Evolutionary conservation across 2,797 vertebrate species (phyloP).

Genomic region (Nannoperca australis): DNA sequence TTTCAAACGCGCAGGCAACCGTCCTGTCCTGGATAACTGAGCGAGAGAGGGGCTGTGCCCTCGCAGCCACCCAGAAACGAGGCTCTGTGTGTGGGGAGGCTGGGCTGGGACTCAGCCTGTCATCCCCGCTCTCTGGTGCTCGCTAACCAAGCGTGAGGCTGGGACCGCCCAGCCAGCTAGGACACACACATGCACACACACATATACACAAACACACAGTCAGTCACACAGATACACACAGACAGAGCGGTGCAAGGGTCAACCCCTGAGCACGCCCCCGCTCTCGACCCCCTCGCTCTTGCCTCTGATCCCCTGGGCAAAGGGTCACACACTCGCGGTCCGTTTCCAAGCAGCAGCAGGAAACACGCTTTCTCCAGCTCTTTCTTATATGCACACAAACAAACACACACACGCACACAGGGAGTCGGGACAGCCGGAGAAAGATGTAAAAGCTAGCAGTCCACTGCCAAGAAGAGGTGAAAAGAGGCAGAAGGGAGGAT

Average conservation of each 20-base stretch:
- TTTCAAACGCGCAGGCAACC: conserved; percentile 65
- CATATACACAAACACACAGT: conserved; percentile 62
- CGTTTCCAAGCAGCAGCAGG: conserved; percentile 67
- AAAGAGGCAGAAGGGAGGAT: conserved; percentile 59
- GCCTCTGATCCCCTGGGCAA: conserved; percentile 69
- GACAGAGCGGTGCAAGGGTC: conserved; percentile 78
- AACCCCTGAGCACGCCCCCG: conserved; percentile 71
- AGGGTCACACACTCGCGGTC: conserved; percentile 78
- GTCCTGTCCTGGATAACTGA: conserved; percentile 82
- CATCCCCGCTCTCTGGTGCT: conserved; percentile 83
- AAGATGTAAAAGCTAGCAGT: conserved; percentile 67
- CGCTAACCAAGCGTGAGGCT: conserved; percentile 81
- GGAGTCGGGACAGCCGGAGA: conserved; percentile 67
- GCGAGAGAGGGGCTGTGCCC: conserved; percentile 78
- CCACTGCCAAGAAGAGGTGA: conserved; percentile 69
- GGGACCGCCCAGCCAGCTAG: conserved; percentile 81
- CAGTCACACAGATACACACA: conserved; percentile 72
- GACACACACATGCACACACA: conserved; percentile 66
- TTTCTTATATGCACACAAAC: conserved; percentile 52
- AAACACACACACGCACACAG: conserved; percentile 51
- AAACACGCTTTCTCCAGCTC: conserved; percentile 52
- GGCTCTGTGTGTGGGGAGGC: conserved; percentile 80
- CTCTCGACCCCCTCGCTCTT: conserved; percentile 71
- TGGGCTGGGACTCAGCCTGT: conserved; percentile 83
- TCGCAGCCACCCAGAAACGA: conserved; percentile 81